Evolutionary conservation across 2,888 invertebrate species (phyloP).

Genomic region (Mythimna impura): DNA sequence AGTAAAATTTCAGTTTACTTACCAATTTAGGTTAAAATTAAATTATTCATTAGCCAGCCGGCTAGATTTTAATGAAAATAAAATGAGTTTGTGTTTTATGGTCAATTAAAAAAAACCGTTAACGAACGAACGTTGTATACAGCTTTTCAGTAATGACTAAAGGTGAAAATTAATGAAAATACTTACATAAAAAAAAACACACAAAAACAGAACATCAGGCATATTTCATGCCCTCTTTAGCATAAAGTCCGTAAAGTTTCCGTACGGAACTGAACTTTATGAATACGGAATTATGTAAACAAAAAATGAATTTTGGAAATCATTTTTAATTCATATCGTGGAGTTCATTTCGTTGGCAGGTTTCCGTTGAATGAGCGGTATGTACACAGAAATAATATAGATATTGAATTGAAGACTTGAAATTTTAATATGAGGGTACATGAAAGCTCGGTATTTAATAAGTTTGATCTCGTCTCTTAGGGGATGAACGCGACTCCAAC

Average conservation of each 20-base stretch:
- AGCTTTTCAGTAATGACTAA: slow-evolving; percentile 13
- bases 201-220: slow-evolving; percentile 26
- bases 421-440: neutral
- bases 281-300: slow-evolving; percentile 53
- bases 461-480: neutral
- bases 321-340: slow-evolving; percentile 49
- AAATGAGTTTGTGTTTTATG: neutral
- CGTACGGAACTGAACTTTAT: slow-evolving; percentile 44
- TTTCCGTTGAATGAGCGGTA: slow-evolving; percentile 22
- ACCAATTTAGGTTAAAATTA: neutral
- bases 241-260: slow-evolving; percentile 36
- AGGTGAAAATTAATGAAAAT: slow-evolving; percentile 21
- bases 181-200: slow-evolving; percentile 8
- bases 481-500: neutral
- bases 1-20: neutral
- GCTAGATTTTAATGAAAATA: neutral
- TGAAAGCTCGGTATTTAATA: neutral
- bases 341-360: slow-evolving; percentile 48
- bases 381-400: neutral
- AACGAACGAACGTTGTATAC: neutral
- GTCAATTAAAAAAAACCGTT: neutral
- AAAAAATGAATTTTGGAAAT: slow-evolving; percentile 43
- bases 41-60: neutral
- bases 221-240: slow-evolving; percentile 42
- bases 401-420: slow-evolving; percentile 9